phyloP scores from a whole-genome alignment of 2,113 vertebrate genomes.

The Taurulus bubalis region DNA sequence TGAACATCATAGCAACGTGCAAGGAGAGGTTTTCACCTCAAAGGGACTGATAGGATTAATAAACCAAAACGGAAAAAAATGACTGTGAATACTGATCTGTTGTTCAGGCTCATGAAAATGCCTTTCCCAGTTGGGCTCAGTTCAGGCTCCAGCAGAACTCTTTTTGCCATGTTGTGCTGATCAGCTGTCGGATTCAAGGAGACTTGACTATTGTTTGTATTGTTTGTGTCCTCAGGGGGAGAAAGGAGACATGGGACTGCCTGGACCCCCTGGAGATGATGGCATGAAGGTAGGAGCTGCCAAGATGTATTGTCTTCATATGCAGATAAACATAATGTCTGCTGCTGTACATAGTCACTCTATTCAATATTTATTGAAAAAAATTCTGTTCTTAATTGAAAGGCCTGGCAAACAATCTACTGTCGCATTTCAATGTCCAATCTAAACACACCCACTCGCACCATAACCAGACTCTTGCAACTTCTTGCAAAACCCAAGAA shows the following conservation, averaged over 20 bases:
- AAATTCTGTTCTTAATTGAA: background rate
- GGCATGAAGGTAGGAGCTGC: slow-evolving; percentile 84
- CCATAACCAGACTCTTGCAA: background rate
- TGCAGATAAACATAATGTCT: background rate
- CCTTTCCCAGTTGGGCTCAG: background rate
- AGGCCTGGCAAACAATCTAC: background rate
- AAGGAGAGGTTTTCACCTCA: background rate
- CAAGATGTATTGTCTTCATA: background rate
- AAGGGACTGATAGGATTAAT: background rate
- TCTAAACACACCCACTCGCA: background rate
- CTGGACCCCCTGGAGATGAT: slow-evolving; percentile 83
- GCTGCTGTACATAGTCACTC: background rate
- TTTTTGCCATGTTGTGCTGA: background rate
- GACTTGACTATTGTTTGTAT: background rate
- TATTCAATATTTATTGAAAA: background rate
- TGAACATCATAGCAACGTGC: background rate
- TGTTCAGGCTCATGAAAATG: background rate
- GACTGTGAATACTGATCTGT: background rate
- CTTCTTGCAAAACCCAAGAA: background rate
- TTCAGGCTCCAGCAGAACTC: background rate
- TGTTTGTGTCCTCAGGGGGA: slow-evolving; percentile 81
- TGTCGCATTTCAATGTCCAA: background rate
- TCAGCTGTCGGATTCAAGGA: background rate
- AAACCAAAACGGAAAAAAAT: background rate
- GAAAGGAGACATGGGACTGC: slow-evolving; percentile 84